phyloP scores from a whole-genome alignment of 2,797 vertebrate genomes.

The Darevskia mixta region DNA sequence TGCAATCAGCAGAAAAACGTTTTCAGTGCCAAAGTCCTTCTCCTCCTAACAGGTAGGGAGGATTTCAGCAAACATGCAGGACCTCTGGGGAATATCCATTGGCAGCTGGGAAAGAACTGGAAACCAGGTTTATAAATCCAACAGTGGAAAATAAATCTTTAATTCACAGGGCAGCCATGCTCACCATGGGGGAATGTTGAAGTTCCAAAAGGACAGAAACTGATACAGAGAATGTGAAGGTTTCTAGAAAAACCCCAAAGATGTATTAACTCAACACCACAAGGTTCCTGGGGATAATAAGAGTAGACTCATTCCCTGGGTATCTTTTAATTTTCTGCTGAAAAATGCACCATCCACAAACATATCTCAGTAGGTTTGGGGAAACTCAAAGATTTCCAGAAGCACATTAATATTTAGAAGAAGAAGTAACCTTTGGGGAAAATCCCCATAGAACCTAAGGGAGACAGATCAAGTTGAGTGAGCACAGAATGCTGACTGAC shows the following conservation, averaged over 20 bases:
- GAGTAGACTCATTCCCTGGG: not conserved
- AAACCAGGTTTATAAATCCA: constrained; percentile 28
- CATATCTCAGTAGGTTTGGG: not conserved
- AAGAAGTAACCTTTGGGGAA: not conserved
- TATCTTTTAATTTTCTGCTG: not conserved
- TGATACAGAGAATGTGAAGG: too few relatives aligned
- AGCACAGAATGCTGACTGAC: not conserved
- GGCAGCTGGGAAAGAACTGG: constrained; percentile 10
- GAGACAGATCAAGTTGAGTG: too few relatives aligned
- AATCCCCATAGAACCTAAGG: not conserved
- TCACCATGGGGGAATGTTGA: not conserved
- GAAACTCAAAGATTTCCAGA: not conserved
- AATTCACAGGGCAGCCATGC: constrained; percentile 6
- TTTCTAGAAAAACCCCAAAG: not conserved
- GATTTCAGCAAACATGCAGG: not conserved
- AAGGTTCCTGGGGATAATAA: too few relatives aligned
- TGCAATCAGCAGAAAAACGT: constrained; percentile 22
- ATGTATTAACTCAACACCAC: not conserved
- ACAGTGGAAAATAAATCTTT: not conserved
- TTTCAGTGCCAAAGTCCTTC: constrained; percentile 29
- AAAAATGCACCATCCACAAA: too few relatives aligned
- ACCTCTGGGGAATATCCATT: not conserved
- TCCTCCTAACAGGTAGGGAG: constrained; percentile 11
- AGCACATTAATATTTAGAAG: not conserved
- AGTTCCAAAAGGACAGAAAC: not conserved